Evolutionary conservation across 1,140 invertebrate genomes (phyloP).

Genomic region (Caenorhabditis inopinata): DNA sequence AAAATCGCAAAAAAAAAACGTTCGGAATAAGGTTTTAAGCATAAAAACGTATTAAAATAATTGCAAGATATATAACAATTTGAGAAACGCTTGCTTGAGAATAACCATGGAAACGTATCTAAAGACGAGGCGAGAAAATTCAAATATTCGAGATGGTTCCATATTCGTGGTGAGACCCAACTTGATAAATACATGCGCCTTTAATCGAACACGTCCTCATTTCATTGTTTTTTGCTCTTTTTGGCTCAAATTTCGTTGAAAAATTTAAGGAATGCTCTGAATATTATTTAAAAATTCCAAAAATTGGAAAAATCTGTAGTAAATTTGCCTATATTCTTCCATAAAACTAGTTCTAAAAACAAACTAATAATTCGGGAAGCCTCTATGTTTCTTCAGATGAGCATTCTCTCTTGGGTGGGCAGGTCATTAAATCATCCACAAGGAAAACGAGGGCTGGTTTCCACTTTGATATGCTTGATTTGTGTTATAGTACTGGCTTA

Average conservation of each 20-base stretch:
- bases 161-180: not conserved
- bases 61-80: not conserved
- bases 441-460: conserved; percentile 20
- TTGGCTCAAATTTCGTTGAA: not conserved
- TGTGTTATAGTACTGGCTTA: conserved; percentile 32
- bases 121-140: not conserved
- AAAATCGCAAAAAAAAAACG: too few relatives aligned
- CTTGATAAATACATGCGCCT: not conserved
- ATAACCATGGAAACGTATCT: conserved; percentile 5
- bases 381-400: not conserved
- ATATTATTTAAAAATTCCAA: not conserved
- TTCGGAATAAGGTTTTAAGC: too few relatives aligned
- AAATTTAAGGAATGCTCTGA: too few relatives aligned
- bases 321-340: too few relatives aligned
- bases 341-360: too few relatives aligned
- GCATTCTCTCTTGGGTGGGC: conserved; percentile 14
- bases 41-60: too few relatives aligned
- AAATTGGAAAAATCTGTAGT: too few relatives aligned
- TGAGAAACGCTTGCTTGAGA: not conserved
- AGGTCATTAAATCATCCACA: conserved; percentile 27
- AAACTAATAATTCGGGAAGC: too few relatives aligned
- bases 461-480: conserved; percentile 4
- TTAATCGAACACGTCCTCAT: not conserved
- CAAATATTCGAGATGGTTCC: conserved; percentile 21
- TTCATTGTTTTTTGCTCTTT: not conserved